Base-by-base conservation (phyloP, 2,888 invertebrate species). In the Himalopsyche tibetana region DNA sequence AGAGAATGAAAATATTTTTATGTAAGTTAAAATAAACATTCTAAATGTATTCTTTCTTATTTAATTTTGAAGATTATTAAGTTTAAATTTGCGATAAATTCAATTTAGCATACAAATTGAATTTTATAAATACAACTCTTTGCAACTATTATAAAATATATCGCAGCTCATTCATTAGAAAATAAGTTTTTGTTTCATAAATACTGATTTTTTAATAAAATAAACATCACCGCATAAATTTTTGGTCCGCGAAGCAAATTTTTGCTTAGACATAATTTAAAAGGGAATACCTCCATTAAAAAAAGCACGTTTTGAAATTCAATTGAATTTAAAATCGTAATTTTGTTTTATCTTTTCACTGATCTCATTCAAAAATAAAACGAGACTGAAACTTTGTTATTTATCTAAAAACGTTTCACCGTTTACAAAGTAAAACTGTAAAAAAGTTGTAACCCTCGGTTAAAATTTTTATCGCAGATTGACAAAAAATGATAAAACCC, bases 271-370 rank as follows among this genome's bases (percentile, higher is more conserved):
- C 15, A 36, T 74, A 74, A 74, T 74, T 74, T 74, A 74, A 74
- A 74, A 74, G 36, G 36, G 74, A n/a, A 74, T 74, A 36, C 74
- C 74, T 36, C 74, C 74, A 19, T 74, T 36, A 74, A 74, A 74
- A 74, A 36, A 74, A 74, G 74, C 74, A 36, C 28, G 74, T 74
- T 36, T 74, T 36, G 28, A 74, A 74, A 74, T 74, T 74, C 74
- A 74, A 74, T 74, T 74, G 74, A 74, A 74, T 74, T 74, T 74
- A 74, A 74, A 74, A 74, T 74, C 74, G 74, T 74, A 74, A 74
- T 74, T 74, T 74, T 74, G 74, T 74, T 74, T 74, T 74, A 74
- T 74, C 74, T 74, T 74, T 74, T 74, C 74, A 36, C 28, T 74
- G 74, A 74, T 74, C 74, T 74, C 74, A 74, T 74, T 74, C 74